Base-by-base conservation (phyloP, 1,140 invertebrate species). In the Drosophila parabipectinata region DNA sequence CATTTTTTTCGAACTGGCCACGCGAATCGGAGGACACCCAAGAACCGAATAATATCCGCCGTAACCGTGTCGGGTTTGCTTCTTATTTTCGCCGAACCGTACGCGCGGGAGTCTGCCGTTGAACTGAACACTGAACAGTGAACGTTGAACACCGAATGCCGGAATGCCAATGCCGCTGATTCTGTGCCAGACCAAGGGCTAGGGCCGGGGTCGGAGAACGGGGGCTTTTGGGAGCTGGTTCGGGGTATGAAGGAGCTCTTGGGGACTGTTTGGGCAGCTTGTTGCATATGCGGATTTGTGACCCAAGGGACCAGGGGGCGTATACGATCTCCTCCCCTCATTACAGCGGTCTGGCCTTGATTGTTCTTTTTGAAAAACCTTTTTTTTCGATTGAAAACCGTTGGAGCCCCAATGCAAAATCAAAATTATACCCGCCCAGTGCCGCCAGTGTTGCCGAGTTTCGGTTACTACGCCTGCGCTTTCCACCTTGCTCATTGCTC, bases 91-190 rank as follows among this genome's bases (percentile, higher is more conserved):
- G 34, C 44, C 15, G 79, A 87, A 87, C 82, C 77, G 82, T 87
- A 88, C 82, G 82, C 82, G 82, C 82, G 82, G 78, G 83, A 88
- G 71, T 88, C 80, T 87, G 66, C 78, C 75, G 79, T 87, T 57
- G 69, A 85, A 85, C 82, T 85, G 66, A 80, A 59, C 15, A 10
- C 53, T 57, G 71, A 61, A 52, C 45, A 48, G 21, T 9, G 64
- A 62, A 63, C 15, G 18, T 45, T 53, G 71, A 57, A 48, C 45
- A 51, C 37, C 7, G 64, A 62, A 63, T 18, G 32, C 24, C 21
- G 18, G 44, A 47, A 47, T 21, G 44, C 44, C 44, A 47, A 53
- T 44, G 47, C 68, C 44, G 63, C 44, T 50, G 66, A 69, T 64
- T 52, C 67, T 48, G 44, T 69, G 51, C 51, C 10, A 62, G 21